Evolutionary conservation across 1,140 invertebrate genomes (phyloP).

Genomic region (Drosophila miranda): DNA sequence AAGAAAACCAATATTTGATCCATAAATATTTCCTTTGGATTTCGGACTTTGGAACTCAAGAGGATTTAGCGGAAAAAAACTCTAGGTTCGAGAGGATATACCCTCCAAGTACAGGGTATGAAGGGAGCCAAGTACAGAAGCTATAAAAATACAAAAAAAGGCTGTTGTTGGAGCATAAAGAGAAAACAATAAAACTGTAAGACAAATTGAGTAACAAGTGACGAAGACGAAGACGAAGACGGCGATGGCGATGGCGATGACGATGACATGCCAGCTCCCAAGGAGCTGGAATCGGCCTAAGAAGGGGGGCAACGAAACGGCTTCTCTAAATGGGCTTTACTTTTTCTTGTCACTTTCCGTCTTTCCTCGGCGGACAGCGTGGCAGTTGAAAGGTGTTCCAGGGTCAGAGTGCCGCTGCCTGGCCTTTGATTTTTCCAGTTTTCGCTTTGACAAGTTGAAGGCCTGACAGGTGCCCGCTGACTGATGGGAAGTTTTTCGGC

Average conservation of each 20-base stretch:
- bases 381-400: constrained; percentile 24
- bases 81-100: too few relatives aligned
- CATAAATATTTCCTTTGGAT: too few relatives aligned
- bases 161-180: constrained; percentile 39
- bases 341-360: constrained; percentile 29
- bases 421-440: constrained; percentile 44
- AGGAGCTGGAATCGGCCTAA: neutral
- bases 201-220: constrained; percentile 77
- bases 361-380: neutral
- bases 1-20: too few relatives aligned
- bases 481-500: constrained; percentile 20
- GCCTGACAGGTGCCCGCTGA: constrained; percentile 41
- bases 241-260: neutral
- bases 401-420: constrained; percentile 36
- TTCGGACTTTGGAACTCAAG: too few relatives aligned
- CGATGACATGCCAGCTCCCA: too few relatives aligned
- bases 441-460: constrained; percentile 44
- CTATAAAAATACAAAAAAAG: constrained; percentile 41
- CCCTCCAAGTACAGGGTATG: too few relatives aligned
- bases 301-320: constrained; percentile 1
- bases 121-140: constrained; percentile 12
- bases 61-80: too few relatives aligned
- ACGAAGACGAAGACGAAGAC: constrained; percentile 39
- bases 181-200: constrained; percentile 65
- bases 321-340: constrained; percentile 15